phyloP scores from a whole-genome alignment of 2,797 vertebrate genomes.

The Atherinosoma microstoma region DNA sequence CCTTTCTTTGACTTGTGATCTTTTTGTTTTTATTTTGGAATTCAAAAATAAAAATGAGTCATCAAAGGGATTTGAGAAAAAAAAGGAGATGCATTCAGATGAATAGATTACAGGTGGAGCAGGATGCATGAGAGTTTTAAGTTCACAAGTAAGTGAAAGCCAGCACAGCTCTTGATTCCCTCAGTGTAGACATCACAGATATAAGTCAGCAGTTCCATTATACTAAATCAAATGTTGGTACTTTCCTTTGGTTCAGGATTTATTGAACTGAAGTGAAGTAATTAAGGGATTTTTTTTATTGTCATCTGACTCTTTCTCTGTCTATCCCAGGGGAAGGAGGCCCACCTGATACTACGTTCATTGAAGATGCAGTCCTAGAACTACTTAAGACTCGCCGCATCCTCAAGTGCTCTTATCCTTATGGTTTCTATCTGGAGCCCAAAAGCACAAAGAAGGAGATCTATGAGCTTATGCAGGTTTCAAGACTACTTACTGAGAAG shows the following conservation, averaged over 20 bases:
- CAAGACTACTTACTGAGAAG: conserved; percentile 39
- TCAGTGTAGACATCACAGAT: background rate
- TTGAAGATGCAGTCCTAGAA: conserved; percentile 98
- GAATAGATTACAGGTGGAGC: background rate
- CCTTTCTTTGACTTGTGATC: background rate
- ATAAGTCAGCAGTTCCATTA: background rate
- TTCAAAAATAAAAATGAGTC: background rate
- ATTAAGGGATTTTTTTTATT: conserved; percentile 15
- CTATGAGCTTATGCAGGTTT: conserved; percentile 99
- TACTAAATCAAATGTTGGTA: background rate
- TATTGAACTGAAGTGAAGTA: background rate
- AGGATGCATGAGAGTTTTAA: background rate
- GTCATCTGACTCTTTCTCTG: conserved; percentile 7
- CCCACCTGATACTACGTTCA: conserved; percentile 98
- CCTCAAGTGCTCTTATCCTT: conserved; percentile 99
- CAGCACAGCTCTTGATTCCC: background rate
- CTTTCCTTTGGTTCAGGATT: background rate
- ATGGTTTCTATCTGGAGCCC: conserved; percentile 98
- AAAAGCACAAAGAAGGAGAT: conserved; percentile 99
- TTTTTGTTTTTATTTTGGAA: background rate
- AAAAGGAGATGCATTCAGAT: background rate
- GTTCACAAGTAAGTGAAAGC: too few species aligned
- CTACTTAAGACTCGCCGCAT: conserved; percentile 97
- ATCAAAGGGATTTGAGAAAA: background rate
- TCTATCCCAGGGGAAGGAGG: conserved; percentile 88